phyloP scores from a whole-genome alignment of 2,113 vertebrate species.

The Catagonus wagneri region DNA sequence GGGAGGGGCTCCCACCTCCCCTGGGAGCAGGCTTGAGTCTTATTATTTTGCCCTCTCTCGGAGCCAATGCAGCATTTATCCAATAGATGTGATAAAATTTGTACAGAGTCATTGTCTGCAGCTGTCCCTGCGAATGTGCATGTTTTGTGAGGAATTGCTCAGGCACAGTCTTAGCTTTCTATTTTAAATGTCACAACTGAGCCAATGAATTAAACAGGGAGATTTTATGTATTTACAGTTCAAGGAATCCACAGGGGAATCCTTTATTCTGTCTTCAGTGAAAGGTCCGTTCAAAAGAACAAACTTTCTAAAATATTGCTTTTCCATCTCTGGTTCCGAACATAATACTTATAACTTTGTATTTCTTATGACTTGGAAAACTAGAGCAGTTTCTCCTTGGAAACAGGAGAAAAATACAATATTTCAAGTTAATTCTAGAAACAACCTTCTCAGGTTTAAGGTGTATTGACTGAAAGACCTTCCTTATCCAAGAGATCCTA shows the following conservation, averaged over 20 bases:
- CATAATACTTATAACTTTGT: background rate
- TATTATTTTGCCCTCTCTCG: conserved; percentile 49
- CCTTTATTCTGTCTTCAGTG: conserved; percentile 53
- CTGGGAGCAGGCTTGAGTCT: background rate
- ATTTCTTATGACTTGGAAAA: conserved; percentile 34
- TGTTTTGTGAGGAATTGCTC: conserved; percentile 57
- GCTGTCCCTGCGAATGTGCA: conserved; percentile 49
- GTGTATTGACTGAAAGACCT: background rate
- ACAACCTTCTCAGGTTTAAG: conserved; percentile 3
- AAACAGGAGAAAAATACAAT: background rate
- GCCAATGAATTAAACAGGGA: conserved; percentile 69
- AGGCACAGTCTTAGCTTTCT: conserved; percentile 22
- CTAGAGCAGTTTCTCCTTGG: background rate
- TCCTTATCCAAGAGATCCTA: background rate
- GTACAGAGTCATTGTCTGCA: conserved; percentile 69
- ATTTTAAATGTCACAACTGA: conserved; percentile 71
- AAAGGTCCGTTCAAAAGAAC: conserved; percentile 23
- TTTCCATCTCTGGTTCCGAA: conserved; percentile 27
- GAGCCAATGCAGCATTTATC: conserved; percentile 75
- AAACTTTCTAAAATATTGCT: conserved; percentile 7
- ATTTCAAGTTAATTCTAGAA: conserved; percentile 39
- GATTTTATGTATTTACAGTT: conserved; percentile 58
- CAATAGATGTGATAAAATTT: conserved; percentile 76
- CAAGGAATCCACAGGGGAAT: conserved; percentile 10
- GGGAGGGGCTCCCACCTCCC: background rate